Evolutionary conservation across 1,140 invertebrate genomes (phyloP).

Genomic region (Cherax destructor): DNA sequence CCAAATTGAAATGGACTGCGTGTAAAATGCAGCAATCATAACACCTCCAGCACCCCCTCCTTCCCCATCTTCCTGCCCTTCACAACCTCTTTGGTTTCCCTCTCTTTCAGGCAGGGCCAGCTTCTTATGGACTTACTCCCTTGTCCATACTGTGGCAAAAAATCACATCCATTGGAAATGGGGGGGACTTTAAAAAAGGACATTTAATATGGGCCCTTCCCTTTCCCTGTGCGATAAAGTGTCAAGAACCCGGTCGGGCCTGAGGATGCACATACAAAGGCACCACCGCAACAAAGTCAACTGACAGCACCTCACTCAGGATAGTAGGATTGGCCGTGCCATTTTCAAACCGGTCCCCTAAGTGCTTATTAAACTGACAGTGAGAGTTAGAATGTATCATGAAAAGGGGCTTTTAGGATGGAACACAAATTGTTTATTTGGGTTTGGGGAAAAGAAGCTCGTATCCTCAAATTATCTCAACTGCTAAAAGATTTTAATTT

Average conservation of each 20-base stretch:
- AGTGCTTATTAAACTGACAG: slow-evolving; percentile 57
- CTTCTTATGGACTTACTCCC: slow-evolving; percentile 68
- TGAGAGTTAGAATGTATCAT: slow-evolving; percentile 60
- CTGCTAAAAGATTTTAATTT: slow-evolving; percentile 60
- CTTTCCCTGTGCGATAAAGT: slow-evolving; percentile 70
- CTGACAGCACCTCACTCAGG: slow-evolving; percentile 60
- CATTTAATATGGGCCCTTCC: slow-evolving; percentile 71
- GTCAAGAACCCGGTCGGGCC: slow-evolving; percentile 70
- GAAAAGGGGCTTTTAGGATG: slow-evolving; percentile 57
- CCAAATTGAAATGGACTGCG: slow-evolving; percentile 72
- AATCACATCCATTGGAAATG: slow-evolving; percentile 71
- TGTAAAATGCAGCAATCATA: slow-evolving; percentile 70
- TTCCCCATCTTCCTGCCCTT: slow-evolving; percentile 52
- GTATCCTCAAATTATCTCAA: slow-evolving; percentile 48
- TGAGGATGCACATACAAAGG: slow-evolving; percentile 71
- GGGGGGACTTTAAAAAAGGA: slow-evolving; percentile 70
- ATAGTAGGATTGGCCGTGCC: slow-evolving; percentile 59
- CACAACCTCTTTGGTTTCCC: slow-evolving; percentile 67
- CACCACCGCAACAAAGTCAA: slow-evolving; percentile 70
- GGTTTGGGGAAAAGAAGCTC: slow-evolving; percentile 41
- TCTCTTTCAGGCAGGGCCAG: slow-evolving; percentile 72
- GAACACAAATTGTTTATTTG: slow-evolving; percentile 52
- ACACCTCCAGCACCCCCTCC: slow-evolving; percentile 55
- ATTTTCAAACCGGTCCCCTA: slow-evolving; percentile 57
- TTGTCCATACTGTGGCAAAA: slow-evolving; percentile 71